A percentile compares a stretch with the other conserved stretches of the same genome.
Conservation (phyloP, 2,888 invertebrate species). For the Mythimna vitellina region DNA sequence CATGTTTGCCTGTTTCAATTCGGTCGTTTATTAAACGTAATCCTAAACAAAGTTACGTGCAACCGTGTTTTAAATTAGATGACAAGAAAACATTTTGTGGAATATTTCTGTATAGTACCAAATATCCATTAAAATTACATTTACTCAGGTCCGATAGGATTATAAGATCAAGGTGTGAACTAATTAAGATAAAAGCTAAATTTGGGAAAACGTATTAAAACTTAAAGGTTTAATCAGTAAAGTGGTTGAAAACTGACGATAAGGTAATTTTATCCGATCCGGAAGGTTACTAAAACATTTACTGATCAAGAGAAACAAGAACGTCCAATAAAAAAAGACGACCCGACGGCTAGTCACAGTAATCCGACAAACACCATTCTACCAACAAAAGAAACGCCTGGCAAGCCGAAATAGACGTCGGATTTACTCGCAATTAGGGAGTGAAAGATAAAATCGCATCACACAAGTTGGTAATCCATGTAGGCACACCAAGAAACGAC, state of each 20-base stretch:
- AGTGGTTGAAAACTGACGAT: not conserved
- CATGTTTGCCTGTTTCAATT: conserved; percentile 50
- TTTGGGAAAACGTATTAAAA: conserved; percentile 17
- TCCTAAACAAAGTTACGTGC: conserved; percentile 65
- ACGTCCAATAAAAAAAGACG: not conserved
- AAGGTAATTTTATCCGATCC: not conserved
- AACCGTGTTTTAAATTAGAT: conserved; percentile 51
- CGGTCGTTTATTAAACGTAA: conserved; percentile 59
- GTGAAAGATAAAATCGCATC: conserved; percentile 55
- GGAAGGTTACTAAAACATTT: not conserved
- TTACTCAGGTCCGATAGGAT: not conserved
- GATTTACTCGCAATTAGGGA: conserved; percentile 48
- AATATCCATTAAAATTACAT: conserved; percentile 34
- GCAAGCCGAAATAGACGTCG: conserved; percentile 29
- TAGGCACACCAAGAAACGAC: conserved; percentile 57
- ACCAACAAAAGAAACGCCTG: conserved; percentile 27
- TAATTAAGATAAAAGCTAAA: conserved; percentile 29
- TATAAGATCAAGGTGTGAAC: conserved; percentile 21
- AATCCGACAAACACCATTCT: conserved; percentile 14
- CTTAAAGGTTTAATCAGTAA: conserved; percentile 20
- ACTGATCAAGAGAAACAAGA: conserved; percentile 4
- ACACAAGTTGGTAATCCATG: conserved; percentile 56
- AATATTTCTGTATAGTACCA: conserved; percentile 8
- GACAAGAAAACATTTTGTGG: conserved; percentile 29
- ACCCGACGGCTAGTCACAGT: not conserved